Conservation (phyloP, 2,888 invertebrate species). For the Leptopilina syphax region DNA sequence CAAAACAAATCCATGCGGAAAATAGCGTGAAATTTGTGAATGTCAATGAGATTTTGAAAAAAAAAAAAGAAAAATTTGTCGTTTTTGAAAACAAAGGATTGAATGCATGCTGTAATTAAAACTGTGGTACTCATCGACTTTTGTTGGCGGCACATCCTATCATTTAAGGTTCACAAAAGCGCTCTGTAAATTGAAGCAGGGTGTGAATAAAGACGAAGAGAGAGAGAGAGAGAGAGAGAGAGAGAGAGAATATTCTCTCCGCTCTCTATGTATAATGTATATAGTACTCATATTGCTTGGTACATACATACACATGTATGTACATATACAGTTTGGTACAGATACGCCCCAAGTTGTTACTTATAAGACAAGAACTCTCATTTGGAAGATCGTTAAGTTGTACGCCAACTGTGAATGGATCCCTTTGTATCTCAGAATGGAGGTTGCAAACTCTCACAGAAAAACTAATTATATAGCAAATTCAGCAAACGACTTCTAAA, state of each 20-base stretch:
- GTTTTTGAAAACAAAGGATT: neutral
- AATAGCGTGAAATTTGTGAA: no score
- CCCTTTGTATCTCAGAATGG: constrained; percentile 49
- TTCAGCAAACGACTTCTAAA: constrained; percentile 34
- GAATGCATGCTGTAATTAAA: neutral
- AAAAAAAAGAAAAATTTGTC: neutral
- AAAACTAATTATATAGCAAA: constrained; percentile 41
- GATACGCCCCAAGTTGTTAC: constrained; percentile 27
- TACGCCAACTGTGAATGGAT: constrained; percentile 54
- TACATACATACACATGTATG: neutral
- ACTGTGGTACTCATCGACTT: neutral
- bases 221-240: constrained; percentile 21
- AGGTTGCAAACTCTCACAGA: constrained; percentile 46
- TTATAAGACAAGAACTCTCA: constrained; percentile 53
- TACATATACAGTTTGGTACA: neutral
- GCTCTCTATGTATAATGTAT: neutral
- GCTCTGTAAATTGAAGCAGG: constrained; percentile 15
- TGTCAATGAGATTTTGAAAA: no score
- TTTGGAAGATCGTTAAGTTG: constrained; percentile 54
- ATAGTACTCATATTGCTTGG: constrained; percentile 1
- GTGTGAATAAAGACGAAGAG: constrained; percentile 31
- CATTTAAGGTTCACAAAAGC: constrained; percentile 29
- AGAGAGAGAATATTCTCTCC: constrained; percentile 6
- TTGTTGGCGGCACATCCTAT: constrained; percentile 26
- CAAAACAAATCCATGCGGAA: no score